phyloP scores from a whole-genome alignment of 1,140 invertebrate genomes.

The Caenorhabditis inopinata region DNA sequence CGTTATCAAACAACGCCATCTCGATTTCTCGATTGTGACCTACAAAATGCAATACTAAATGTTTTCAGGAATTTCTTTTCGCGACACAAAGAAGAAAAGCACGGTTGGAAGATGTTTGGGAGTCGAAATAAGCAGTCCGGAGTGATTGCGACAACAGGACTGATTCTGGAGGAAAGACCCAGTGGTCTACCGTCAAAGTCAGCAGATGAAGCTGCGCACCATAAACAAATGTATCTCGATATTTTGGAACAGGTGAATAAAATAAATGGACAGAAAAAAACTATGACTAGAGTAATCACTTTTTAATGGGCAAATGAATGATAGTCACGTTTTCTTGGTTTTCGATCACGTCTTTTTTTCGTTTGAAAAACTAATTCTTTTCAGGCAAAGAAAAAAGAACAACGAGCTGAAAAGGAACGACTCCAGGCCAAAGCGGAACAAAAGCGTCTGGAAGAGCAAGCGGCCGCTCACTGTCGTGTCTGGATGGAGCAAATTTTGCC shows the following conservation, averaged over 20 bases:
- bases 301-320: too few species aligned
- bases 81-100: conserved; percentile 34
- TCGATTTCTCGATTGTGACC: not conserved
- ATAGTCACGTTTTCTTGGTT: too few species aligned
- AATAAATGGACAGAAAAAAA: too few species aligned
- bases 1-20: conserved; percentile 1
- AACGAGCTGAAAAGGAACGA: conserved; percentile 42
- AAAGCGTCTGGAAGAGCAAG: conserved; percentile 47
- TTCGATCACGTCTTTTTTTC: not conserved
- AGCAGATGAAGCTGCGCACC: conserved; percentile 41
- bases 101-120: conserved; percentile 46
- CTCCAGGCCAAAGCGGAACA: conserved; percentile 10
- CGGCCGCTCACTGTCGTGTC: conserved; percentile 37
- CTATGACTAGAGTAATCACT: too few species aligned
- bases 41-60: not conserved
- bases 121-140: conserved; percentile 3
- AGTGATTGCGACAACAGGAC: conserved; percentile 37
- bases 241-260: conserved; percentile 35
- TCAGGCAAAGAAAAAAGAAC: conserved; percentile 41
- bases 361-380: not conserved
- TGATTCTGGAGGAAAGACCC: conserved; percentile 46
- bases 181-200: conserved; percentile 47
- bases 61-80: conserved; percentile 45
- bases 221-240: conserved; percentile 40
- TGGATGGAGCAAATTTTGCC: conserved; percentile 50